Conservation (phyloP, 2,888 invertebrate genomes). For the Leptinotarsa tumamoca region DNA sequence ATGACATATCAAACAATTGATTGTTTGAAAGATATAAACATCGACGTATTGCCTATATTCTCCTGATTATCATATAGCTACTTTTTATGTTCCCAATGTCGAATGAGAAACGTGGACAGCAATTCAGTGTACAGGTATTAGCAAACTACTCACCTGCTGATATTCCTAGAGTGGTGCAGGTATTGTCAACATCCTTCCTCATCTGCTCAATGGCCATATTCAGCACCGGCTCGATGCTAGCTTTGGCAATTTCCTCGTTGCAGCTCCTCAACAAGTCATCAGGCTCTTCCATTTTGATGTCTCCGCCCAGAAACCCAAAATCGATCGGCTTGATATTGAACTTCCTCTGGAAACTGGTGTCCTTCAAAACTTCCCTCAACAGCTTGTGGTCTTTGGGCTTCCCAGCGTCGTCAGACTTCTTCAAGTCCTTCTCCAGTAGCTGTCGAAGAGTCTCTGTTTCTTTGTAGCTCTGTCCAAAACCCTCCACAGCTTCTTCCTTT, state of each 20-base stretch:
- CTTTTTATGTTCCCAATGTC: too few species aligned
- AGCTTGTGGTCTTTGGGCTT: conserved; percentile 78
- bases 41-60: too few species aligned
- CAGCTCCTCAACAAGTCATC: conserved; percentile 66
- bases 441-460: conserved; percentile 55
- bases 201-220: conserved; percentile 89
- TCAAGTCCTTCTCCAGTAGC: conserved; percentile 54
- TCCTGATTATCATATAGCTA: too few species aligned
- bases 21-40: too few species aligned
- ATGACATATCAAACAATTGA: too few species aligned
- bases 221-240: conserved; percentile 85
- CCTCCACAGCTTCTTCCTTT: conserved; percentile 73
- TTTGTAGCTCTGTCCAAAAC: conserved; percentile 72
- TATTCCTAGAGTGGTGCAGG: conserved; percentile 87
- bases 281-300: conserved; percentile 77
- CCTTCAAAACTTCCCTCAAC: conserved; percentile 83
- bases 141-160: conserved; percentile 81
- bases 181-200: conserved; percentile 86
- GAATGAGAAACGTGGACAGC: too few species aligned
- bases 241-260: conserved; percentile 73
- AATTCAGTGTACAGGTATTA: too few species aligned
- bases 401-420: conserved; percentile 53
- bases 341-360: conserved; percentile 87
- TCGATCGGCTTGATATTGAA: conserved; percentile 86
- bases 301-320: conserved; percentile 69